Percentiles rank a stretch among this genome's conserved stretches.
These are phyloP conservation scores for Plotosus lineatus DNA, from an alignment of 2,113 vertebrate species.

Conservation along the genomic window DNA sequence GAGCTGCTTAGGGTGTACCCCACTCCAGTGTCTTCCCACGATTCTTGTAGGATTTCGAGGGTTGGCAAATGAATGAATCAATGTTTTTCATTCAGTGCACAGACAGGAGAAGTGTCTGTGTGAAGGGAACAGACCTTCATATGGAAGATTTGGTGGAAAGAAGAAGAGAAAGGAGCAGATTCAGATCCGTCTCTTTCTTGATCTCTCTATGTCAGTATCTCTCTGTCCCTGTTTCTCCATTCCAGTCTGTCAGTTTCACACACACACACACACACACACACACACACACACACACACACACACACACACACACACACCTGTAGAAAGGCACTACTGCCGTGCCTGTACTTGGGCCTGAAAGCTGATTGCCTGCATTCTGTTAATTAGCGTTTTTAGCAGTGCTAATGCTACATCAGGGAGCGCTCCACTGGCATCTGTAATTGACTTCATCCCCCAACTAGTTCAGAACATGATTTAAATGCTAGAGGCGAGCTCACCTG, in stretches of 20 bases:
- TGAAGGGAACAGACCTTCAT: no score
- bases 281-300: constrained; percentile 4
- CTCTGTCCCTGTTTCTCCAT: not conserved
- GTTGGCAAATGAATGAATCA: no score
- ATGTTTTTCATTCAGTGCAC: no score
- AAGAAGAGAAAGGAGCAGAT: no score
- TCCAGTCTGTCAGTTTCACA: not conserved
- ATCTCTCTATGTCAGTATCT: no score
- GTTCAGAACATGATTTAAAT: not conserved
- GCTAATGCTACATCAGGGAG: not conserved
- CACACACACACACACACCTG: not conserved
- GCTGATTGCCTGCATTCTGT: not conserved
- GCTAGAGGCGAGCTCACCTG: not conserved
- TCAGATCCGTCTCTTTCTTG: no score
- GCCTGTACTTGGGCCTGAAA: not conserved
- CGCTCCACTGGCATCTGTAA: not conserved
- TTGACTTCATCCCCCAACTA: not conserved
- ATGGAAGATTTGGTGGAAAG: no score
- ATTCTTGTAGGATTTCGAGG: no score
- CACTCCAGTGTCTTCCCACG: no score
- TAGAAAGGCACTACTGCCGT: not conserved
- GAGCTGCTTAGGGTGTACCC: no score
- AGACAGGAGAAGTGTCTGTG: no score
- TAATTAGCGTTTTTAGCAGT: not conserved
- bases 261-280: not conserved